Conservation (phyloP, 2,113 vertebrate species). For the Leptocoma aspasia region DNA sequence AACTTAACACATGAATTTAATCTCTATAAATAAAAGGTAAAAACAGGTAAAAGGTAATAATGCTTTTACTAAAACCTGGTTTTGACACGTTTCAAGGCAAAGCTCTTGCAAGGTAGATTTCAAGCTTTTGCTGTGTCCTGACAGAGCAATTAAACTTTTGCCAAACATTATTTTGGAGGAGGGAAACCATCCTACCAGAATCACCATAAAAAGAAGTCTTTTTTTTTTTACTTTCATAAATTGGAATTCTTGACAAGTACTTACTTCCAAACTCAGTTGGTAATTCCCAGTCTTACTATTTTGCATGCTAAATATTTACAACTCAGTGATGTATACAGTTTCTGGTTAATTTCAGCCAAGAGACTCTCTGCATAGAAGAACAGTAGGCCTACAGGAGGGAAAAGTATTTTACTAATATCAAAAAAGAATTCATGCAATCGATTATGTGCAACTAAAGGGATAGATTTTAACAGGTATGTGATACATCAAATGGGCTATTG, state of each 20-base stretch:
- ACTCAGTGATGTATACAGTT: background rate
- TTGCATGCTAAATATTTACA: background rate
- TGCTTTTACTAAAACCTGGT: background rate
- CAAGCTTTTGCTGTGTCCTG: background rate
- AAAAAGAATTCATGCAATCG: background rate
- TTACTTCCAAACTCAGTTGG: background rate
- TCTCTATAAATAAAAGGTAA: background rate
- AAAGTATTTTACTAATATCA: background rate
- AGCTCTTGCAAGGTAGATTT: background rate
- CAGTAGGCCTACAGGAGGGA: background rate
- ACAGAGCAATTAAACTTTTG: background rate
- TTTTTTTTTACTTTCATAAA: background rate
- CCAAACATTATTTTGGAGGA: background rate
- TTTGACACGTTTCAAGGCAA: background rate
- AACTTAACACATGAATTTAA: background rate
- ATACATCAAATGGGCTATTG: background rate
- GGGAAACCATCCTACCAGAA: background rate
- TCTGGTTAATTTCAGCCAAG: background rate
- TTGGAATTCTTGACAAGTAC: background rate
- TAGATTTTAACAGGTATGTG: background rate
- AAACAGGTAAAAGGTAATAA: background rate
- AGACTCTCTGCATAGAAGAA: background rate
- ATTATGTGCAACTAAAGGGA: background rate
- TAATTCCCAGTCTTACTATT: background rate
- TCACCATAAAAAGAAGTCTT: background rate